Evolutionary conservation across 2,888 invertebrate species (phyloP).

Genomic region (Nebria brevicollis): DNA sequence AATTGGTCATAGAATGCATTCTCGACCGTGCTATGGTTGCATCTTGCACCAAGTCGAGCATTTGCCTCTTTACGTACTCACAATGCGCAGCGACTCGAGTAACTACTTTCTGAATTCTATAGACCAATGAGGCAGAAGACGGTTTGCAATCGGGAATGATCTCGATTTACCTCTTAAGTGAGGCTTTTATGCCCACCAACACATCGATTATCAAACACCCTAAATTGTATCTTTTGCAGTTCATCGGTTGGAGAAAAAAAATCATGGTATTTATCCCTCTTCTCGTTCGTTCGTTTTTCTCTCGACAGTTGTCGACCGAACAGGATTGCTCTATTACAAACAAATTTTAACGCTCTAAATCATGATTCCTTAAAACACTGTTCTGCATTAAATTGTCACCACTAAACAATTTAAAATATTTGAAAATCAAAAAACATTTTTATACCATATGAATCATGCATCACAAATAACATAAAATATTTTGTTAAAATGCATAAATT

Average conservation of each 20-base stretch:
- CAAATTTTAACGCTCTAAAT: not conserved
- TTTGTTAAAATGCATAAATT: no score
- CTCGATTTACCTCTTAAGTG: conserved; percentile 1
- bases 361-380: not conserved
- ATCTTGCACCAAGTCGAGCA: not conserved
- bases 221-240: not conserved
- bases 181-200: not conserved
- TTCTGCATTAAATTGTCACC: not conserved
- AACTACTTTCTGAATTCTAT: not conserved
- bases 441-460: no score
- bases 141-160: not conserved
- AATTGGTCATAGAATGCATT: not conserved
- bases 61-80: not conserved
- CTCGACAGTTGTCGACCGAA: not conserved
- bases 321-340: not conserved
- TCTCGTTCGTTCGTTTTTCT: not conserved
- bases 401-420: not conserved
- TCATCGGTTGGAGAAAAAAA: not conserved
- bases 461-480: no score
- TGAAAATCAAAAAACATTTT: no score
- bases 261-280: not conserved
- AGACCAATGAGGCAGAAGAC: conserved; percentile 1
- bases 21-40: not conserved
- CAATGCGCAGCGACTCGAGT: not conserved
- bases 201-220: not conserved